Base-by-base conservation (phyloP, 2,797 vertebrate species). In the Heterohyrax brucei region DNA sequence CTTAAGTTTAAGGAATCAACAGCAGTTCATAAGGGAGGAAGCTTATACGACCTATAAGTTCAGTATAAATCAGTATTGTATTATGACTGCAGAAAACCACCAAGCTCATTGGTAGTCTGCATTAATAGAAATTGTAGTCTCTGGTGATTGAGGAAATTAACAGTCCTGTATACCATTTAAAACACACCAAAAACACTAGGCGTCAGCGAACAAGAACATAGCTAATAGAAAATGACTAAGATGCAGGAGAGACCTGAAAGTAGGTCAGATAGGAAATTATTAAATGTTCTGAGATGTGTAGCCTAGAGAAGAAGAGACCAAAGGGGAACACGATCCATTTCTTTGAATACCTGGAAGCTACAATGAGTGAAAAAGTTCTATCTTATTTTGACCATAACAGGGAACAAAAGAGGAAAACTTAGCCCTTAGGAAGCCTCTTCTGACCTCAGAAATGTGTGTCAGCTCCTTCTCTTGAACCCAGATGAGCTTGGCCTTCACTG, bases 1-100 rank as follows among this genome's bases (percentile, higher is more conserved):
- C 50, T 84, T 81, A 82, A n/a, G 14, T 86, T 92, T 95, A n/a
- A 87, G 62, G 96, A 96, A 84, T 68, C 46, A 95, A 61, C 56
- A 93, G 10, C 19, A 91, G 61, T 94, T 89, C 70, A 64, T 62
- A 94, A 88, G 87, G 44, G 76, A 12, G 82, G 93, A 46, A 9
- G 6, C 86, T 82, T 91, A n/a, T 92, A 33, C 91, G 77, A 44
- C 21, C 48, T 92, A 73, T 81, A 87, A 81, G 21, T 3, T 89
- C 53, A 89, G 59, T 30, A 86, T 24, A 16, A 95, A 96, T 85
- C 44, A 94, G 33, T 88, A 84, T 50, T 89, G 2, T 22, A 88
- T 22, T 81, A 56, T 85, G 16, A 53, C 33, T 84, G 33, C 22
- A 81, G 72, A 91, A 91, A 84, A 84, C 33, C 9, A 70, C 7